Evolutionary conservation across 53 echinoderm and acorn worm genomes (phyloP).

Genomic region (Astropecten irregularis): DNA sequence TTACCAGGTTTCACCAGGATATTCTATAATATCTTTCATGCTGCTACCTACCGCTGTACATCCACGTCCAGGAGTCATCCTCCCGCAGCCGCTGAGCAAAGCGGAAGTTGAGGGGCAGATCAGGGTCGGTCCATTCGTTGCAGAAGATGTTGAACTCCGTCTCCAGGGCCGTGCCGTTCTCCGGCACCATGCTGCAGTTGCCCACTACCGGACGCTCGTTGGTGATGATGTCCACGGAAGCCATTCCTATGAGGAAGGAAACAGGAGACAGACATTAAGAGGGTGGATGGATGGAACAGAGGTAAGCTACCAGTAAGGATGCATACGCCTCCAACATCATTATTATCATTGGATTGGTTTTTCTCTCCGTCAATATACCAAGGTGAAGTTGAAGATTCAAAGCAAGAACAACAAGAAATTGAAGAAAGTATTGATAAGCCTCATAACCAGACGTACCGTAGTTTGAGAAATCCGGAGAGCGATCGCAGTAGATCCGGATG

Average conservation of each 20-base stretch:
- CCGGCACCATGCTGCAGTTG: constrained; percentile 72
- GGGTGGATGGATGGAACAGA: neutral
- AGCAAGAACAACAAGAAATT: too few relatives aligned
- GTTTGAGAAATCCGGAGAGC: constrained; percentile 70
- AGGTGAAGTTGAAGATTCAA: too few relatives aligned
- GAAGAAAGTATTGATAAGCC: too few relatives aligned
- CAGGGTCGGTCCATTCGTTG: constrained; percentile 76
- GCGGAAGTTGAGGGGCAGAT: constrained; percentile 88
- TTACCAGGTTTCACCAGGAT: too few relatives aligned
- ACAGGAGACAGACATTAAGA: neutral
- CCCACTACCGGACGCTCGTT: constrained; percentile 85
- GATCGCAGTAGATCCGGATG: constrained; percentile 64
- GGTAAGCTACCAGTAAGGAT: too few relatives aligned
- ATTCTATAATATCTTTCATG: too few relatives aligned
- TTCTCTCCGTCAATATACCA: too few relatives aligned
- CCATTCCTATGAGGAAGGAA: constrained; percentile 46
- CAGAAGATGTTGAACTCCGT: constrained; percentile 89
- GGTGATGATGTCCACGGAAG: constrained; percentile 74
- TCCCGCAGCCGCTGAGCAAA: constrained; percentile 70
- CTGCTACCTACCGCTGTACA: constrained; percentile 74
- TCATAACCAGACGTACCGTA: constrained; percentile 45
- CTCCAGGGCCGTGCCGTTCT: constrained; percentile 77
- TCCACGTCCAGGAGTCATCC: constrained; percentile 78
- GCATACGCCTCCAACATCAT: too few relatives aligned
- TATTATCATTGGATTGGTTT: too few relatives aligned